Conservation (phyloP, 1,140 invertebrate species). For the Pomphorhynchus laevis region DNA sequence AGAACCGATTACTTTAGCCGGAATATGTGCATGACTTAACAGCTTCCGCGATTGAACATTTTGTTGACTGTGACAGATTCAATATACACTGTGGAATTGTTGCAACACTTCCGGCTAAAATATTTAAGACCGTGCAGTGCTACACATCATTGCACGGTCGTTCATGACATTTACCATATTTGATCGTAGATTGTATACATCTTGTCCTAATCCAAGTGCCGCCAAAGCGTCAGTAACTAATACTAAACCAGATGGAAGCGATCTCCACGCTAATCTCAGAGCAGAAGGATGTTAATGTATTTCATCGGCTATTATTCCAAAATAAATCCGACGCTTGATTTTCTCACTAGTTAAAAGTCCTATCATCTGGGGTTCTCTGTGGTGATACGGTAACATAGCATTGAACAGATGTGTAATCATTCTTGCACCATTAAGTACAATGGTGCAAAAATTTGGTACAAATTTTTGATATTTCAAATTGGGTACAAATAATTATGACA, state of each 20-base stretch:
- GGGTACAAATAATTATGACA: no score
- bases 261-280: constrained; percentile 50
- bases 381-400: constrained; percentile 83
- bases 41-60: constrained; percentile 44
- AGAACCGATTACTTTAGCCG: constrained; percentile 33
- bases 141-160: constrained; percentile 35
- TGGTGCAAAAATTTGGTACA: no score
- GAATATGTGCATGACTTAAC: constrained; percentile 61
- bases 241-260: constrained; percentile 47
- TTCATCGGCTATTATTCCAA: constrained; percentile 75
- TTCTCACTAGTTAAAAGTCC: constrained; percentile 7
- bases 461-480: no score
- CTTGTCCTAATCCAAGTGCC: constrained; percentile 49
- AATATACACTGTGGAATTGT: constrained; percentile 7
- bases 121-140: no score
- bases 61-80: background rate
- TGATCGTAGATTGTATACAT: constrained; percentile 44
- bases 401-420: constrained; percentile 94
- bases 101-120: constrained; percentile 36
- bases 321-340: constrained; percentile 31
- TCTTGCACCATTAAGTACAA: constrained; percentile 41
- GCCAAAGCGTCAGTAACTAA: constrained; percentile 80
- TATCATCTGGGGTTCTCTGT: constrained; percentile 55
- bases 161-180: constrained; percentile 37
- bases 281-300: constrained; percentile 80